Conservation (phyloP, 2,888 invertebrate genomes). For the Sminthurides aquaticus region DNA sequence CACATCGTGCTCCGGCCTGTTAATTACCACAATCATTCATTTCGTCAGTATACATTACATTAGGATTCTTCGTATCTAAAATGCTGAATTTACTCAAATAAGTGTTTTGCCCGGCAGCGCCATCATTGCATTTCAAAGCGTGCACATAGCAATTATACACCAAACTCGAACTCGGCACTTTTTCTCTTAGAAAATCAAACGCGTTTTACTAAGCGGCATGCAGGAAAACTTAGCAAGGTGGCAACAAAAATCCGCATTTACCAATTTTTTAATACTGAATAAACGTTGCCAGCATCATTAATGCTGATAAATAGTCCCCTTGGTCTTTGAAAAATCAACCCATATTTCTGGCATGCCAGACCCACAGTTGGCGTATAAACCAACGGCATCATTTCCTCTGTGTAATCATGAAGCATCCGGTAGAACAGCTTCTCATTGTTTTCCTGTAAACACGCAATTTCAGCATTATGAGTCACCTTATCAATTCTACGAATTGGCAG, state of each 20-base stretch:
- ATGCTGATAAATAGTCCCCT: slow-evolving; percentile 93
- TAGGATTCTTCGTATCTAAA: not conserved
- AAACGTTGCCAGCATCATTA: slow-evolving; percentile 89
- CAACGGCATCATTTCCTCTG: slow-evolving; percentile 81
- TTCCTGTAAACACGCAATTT: slow-evolving; percentile 57
- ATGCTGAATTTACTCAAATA: not conserved
- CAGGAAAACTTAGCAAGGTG: no score
- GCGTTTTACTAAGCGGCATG: no score
- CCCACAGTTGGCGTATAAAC: slow-evolving; percentile 99
- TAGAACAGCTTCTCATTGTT: slow-evolving; percentile 95
- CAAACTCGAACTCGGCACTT: no score
- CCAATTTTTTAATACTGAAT: slow-evolving; percentile 91
- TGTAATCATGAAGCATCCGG: slow-evolving; percentile 75
- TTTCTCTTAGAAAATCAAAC: no score
- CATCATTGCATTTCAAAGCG: no score
- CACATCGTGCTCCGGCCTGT: slow-evolving; percentile 76
- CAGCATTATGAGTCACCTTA: not conserved
- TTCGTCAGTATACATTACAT: not conserved
- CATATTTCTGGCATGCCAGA: slow-evolving; percentile 92
- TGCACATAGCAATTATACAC: no score
- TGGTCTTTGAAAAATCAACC: slow-evolving; percentile 76
- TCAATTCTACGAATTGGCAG: no score
- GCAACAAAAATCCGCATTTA: no score
- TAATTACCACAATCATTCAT: slow-evolving; percentile 2
- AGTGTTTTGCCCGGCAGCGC: no score